Conservation (phyloP, 2,888 invertebrate species). For the Cephus pulcher region DNA sequence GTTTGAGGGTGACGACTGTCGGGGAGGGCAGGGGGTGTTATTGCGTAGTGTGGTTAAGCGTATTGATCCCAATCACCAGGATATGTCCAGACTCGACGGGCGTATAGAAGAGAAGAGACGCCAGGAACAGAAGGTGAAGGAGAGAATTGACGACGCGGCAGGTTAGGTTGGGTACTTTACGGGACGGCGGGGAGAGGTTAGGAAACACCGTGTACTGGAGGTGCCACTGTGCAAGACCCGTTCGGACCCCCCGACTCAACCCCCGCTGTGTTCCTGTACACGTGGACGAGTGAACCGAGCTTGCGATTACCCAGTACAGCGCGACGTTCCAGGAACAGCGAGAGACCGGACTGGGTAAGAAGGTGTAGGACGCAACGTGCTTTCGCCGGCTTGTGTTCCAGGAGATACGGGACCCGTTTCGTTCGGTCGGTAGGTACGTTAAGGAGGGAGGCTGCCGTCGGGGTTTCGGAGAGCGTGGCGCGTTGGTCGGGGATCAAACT, state of each 20-base stretch:
- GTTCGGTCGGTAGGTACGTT: not conserved
- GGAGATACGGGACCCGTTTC: not conserved
- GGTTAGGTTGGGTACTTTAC: not conserved
- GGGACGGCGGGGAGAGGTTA: not conserved
- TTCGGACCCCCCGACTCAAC: not conserved
- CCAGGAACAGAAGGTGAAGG: conserved; percentile 20
- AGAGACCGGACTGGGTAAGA: not conserved
- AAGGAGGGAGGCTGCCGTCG: not conserved
- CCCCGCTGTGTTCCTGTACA: not conserved
- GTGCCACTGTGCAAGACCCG: not conserved
- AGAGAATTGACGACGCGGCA: not conserved
- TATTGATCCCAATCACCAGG: conserved; percentile 54
- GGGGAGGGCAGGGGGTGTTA: not conserved
- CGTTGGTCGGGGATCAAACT: not conserved
- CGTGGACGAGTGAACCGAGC: not conserved
- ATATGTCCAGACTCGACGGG: conserved; percentile 43
- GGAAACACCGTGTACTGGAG: not conserved
- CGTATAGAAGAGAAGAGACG: conserved; percentile 24
- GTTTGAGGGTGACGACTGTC: not conserved
- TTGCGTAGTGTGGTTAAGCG: conserved; percentile 43
- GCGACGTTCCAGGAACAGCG: not conserved
- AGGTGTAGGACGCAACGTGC: not conserved
- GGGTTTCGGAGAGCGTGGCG: not conserved
- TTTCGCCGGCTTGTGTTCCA: not conserved
- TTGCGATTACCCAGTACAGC: not conserved